phyloP scores from a whole-genome alignment of 30 jellyfish, hydroid and myxozoan genomes.

The Aurelia coerulea region DNA sequence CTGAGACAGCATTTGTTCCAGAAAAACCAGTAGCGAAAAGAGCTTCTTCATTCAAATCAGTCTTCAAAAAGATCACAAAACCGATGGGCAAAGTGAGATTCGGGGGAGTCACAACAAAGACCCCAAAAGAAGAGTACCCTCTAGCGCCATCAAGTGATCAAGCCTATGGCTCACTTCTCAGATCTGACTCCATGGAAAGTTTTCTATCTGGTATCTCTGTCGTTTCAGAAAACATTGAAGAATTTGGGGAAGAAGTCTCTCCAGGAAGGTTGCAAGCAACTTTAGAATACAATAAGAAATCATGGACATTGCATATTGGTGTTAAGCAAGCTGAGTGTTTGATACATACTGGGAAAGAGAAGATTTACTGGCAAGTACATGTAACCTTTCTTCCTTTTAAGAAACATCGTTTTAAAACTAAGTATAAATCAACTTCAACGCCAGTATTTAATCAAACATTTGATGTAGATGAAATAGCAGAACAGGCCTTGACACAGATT shows the following conservation, averaged over 20 bases:
- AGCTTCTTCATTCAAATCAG: slow-evolving; percentile 70
- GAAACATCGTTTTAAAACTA: slow-evolving; percentile 89
- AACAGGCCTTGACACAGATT: slow-evolving; percentile 88
- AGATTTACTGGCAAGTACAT: slow-evolving; percentile 97
- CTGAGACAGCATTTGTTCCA: slow-evolving; percentile 68
- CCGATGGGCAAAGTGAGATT: slow-evolving; percentile 91
- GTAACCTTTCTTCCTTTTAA: slow-evolving; percentile 90
- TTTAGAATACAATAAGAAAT: slow-evolving; percentile 75
- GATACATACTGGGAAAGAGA: slow-evolving; percentile 77
- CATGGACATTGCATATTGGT: slow-evolving; percentile 89
- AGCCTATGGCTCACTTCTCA: slow-evolving; percentile 47
- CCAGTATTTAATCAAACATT: slow-evolving; percentile 93
- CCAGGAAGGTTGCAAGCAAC: slow-evolving; percentile 93
- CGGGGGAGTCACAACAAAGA: slow-evolving; percentile 73
- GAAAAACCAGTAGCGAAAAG: slow-evolving; percentile 51
- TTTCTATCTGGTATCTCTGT: slow-evolving; percentile 88
- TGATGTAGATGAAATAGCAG: slow-evolving; percentile 89
- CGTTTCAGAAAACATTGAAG: slow-evolving; percentile 86
- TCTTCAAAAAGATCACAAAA: slow-evolving; percentile 75
- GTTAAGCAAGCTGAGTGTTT: slow-evolving; percentile 95
- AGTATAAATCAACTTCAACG: slow-evolving; percentile 93
- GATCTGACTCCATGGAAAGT: slow-evolving; percentile 96
- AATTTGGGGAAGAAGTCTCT: slow-evolving; percentile 92
- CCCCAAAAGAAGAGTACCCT: slow-evolving; percentile 47
- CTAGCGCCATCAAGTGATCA: slow-evolving; percentile 50